Evolutionary conservation across 2,888 invertebrate genomes (phyloP).

Genomic region (Microchrysa polita): DNA sequence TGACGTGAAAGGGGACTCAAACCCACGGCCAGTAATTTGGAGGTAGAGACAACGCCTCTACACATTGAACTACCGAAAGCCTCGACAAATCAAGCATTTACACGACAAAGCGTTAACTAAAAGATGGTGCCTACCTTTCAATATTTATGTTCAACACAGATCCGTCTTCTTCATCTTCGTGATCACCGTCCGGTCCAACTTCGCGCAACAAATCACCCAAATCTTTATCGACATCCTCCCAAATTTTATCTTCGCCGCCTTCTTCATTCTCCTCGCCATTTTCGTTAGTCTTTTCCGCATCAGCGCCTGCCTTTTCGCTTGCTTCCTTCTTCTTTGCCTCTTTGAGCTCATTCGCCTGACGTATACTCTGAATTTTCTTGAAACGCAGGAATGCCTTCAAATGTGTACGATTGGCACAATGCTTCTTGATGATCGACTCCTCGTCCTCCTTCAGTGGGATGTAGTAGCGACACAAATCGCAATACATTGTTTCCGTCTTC

Average conservation of each 20-base stretch:
- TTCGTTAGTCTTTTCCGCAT: slow-evolving; percentile 69
- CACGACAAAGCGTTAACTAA: background rate
- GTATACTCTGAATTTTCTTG: slow-evolving; percentile 79
- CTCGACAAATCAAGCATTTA: too few relatives aligned
- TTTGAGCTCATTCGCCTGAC: slow-evolving; percentile 75
- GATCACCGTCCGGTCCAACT: slow-evolving; percentile 73
- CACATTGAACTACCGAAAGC: too few relatives aligned
- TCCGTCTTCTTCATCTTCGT: slow-evolving; percentile 76
- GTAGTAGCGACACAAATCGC: slow-evolving; percentile 82
- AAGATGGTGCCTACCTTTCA: slow-evolving; percentile 65
- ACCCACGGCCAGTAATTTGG: too few relatives aligned
- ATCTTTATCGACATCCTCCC: slow-evolving; percentile 86
- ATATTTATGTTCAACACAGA: slow-evolving; percentile 65
- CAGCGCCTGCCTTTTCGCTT: slow-evolving; percentile 67
- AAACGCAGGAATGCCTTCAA: slow-evolving; percentile 80
- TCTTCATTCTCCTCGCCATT: slow-evolving; percentile 63
- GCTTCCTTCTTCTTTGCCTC: slow-evolving; percentile 62
- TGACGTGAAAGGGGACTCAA: too few relatives aligned
- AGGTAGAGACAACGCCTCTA: too few relatives aligned
- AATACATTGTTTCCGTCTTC: slow-evolving; percentile 80
- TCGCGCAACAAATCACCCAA: slow-evolving; percentile 79
- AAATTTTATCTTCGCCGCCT: slow-evolving; percentile 74
- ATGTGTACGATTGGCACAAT: slow-evolving; percentile 80
- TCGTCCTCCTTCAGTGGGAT: slow-evolving; percentile 72
- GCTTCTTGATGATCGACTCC: slow-evolving; percentile 72